These are phyloP conservation scores for Chloroclystis v-ata DNA, from an alignment of 2,888 invertebrate species.

Conservation along the genomic window DNA sequence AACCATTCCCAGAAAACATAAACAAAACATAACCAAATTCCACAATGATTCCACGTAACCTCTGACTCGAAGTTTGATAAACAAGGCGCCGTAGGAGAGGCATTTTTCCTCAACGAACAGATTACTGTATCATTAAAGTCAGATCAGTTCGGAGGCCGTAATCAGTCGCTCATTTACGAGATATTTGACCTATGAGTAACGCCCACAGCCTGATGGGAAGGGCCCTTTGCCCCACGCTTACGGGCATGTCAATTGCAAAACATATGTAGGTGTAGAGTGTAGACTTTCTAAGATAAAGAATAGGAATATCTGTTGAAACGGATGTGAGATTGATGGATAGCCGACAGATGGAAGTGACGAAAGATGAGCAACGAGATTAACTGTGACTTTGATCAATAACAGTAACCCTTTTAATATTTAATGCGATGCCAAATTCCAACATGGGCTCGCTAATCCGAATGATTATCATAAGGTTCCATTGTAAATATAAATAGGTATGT, in stretches of 20 bases:
- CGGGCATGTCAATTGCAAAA: slow-evolving; percentile 27
- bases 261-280: slow-evolving; percentile 26
- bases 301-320: slow-evolving; percentile 16
- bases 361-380: slow-evolving; percentile 7
- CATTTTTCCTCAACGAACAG: slow-evolving; percentile 17
- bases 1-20: background rate
- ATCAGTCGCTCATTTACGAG: slow-evolving; percentile 24
- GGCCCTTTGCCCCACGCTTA: slow-evolving; percentile 30
- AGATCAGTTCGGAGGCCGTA: slow-evolving; percentile 21
- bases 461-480: no score
- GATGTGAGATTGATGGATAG: slow-evolving; percentile 27
- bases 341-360: slow-evolving; percentile 6
- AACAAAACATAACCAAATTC: background rate
- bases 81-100: slow-evolving; percentile 5
- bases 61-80: slow-evolving; percentile 6
- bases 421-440: no score
- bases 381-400: background rate
- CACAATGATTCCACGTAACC: slow-evolving; percentile 2
- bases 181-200: slow-evolving; percentile 31
- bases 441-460: no score
- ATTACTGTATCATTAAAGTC: slow-evolving; percentile 21
- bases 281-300: slow-evolving; percentile 23
- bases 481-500: no score
- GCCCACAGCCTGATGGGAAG: slow-evolving; percentile 29
- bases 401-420: background rate